Percentiles rank a stretch among this genome's conserved stretches.
phyloP scores from a whole-genome alignment of 2,113 vertebrate genomes.

The Vidua chalybeata region DNA sequence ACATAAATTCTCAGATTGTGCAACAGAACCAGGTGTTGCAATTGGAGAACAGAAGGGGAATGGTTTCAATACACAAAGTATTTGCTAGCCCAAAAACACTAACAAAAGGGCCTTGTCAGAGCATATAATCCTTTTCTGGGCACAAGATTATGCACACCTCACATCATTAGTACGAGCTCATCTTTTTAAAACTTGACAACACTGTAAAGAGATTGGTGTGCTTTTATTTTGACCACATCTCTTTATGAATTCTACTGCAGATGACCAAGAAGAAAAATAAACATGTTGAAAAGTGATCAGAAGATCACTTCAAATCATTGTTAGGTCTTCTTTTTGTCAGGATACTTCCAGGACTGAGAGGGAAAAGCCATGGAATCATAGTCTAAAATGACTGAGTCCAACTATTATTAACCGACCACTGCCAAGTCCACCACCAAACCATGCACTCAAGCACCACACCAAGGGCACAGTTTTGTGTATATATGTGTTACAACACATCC shows the following conservation, averaged over 20 bases:
- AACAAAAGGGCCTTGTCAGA: neutral
- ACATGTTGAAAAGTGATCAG: neutral
- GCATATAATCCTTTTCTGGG: neutral
- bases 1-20: neutral
- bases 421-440: neutral
- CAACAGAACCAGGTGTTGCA: neutral
- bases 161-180: neutral
- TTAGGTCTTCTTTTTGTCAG: neutral
- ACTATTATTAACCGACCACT: neutral
- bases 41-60: neutral
- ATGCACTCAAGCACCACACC: neutral
- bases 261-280: neutral
- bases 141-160: neutral
- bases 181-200: neutral
- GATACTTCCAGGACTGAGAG: neutral
- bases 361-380: neutral
- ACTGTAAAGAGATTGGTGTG: neutral
- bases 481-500: neutral
- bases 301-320: neutral
- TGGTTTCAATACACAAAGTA: neutral
- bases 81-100: neutral
- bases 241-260: neutral
- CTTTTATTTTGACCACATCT: neutral
- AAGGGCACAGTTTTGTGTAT: neutral
- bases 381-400: neutral